Conservation (phyloP, 1,140 invertebrate species). For the Papilio aristodemus region DNA sequence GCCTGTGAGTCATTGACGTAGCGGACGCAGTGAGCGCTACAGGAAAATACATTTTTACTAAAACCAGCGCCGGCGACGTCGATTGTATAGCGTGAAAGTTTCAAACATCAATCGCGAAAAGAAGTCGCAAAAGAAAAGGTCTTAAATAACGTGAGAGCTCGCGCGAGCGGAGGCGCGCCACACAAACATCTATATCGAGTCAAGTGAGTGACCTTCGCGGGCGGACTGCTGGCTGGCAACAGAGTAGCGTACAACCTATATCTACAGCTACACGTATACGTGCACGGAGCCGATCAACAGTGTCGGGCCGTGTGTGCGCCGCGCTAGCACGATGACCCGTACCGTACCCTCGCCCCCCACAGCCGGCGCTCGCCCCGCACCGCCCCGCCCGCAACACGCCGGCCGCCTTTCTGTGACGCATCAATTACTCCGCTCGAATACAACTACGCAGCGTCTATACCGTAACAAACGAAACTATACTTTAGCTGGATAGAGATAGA, state of each 20-base stretch:
- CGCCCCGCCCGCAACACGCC: slow-evolving; percentile 41
- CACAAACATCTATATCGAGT: slow-evolving; percentile 38
- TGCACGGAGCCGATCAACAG: slow-evolving; percentile 48
- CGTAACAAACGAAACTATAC: slow-evolving; percentile 30
- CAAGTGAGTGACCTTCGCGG: slow-evolving; percentile 62
- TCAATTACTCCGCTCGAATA: slow-evolving; percentile 37
- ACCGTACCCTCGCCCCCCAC: background rate
- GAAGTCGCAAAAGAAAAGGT: background rate
- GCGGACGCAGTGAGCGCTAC: background rate
- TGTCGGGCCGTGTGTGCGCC: slow-evolving; percentile 41
- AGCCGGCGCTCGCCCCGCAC: no score
- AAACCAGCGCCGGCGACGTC: background rate
- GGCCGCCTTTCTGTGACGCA: slow-evolving; percentile 63
- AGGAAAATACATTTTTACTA: background rate
- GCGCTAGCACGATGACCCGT: slow-evolving; percentile 68
- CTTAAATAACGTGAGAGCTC: slow-evolving; percentile 10
- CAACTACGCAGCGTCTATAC: slow-evolving; percentile 40
- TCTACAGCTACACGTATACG: slow-evolving; percentile 36
- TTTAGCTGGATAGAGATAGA: slow-evolving; percentile 34
- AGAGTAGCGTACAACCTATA: slow-evolving; percentile 45
- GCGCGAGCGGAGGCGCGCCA: slow-evolving; percentile 20
- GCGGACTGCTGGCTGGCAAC: slow-evolving; percentile 53
- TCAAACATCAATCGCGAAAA: background rate
- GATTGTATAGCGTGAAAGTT: background rate
- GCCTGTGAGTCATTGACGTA: background rate